Evolutionary conservation across 2,888 invertebrate genomes (phyloP).

Genomic region (Zygothrica quintamaculata): DNA sequence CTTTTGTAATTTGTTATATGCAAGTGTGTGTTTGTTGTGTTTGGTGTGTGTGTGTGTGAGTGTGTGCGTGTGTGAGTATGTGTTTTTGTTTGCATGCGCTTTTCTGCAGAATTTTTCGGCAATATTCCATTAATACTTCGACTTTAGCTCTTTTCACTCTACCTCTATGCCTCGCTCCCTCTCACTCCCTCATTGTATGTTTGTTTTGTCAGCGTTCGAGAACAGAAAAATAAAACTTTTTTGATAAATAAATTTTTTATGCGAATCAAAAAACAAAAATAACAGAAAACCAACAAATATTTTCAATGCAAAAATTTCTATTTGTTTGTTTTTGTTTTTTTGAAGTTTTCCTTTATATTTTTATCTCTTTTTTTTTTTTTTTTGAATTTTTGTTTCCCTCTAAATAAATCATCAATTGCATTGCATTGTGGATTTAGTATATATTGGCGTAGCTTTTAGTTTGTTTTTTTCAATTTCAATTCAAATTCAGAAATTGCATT

Average conservation of each 20-base stretch:
- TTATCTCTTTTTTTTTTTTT: constrained; percentile 16
- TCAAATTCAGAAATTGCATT: constrained; percentile 33
- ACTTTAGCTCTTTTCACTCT: constrained; percentile 21
- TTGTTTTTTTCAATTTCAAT: constrained; percentile 12
- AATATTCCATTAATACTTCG: constrained; percentile 77
- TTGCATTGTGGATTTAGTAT: constrained; percentile 57
- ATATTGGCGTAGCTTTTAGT: constrained; percentile 31
- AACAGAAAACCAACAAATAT: no score
- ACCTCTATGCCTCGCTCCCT: no score
- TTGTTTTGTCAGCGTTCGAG: constrained; percentile 60
- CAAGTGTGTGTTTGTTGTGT: constrained; percentile 25
- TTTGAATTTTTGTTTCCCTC: constrained; percentile 12
- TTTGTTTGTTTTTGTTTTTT: constrained; percentile 17
- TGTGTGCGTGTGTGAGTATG: constrained; percentile 30
- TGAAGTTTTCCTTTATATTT: constrained; percentile 57
- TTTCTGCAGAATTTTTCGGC: constrained; percentile 77
- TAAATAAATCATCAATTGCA: constrained; percentile 73
- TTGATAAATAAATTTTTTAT: constrained; percentile 72
- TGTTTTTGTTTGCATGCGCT: constrained; percentile 65
- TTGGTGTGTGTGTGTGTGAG: constrained; percentile 22
- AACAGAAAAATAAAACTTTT: constrained; percentile 49
- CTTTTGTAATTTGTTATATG: constrained; percentile 58
- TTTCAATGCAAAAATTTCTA: constrained; percentile 65
- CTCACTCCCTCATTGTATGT: no score
- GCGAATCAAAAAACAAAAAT: constrained; percentile 57